A percentile compares a stretch with the other conserved stretches of the same genome.
phyloP scores from a whole-genome alignment of 2,888 invertebrate species.

The Cancer borealis region DNA sequence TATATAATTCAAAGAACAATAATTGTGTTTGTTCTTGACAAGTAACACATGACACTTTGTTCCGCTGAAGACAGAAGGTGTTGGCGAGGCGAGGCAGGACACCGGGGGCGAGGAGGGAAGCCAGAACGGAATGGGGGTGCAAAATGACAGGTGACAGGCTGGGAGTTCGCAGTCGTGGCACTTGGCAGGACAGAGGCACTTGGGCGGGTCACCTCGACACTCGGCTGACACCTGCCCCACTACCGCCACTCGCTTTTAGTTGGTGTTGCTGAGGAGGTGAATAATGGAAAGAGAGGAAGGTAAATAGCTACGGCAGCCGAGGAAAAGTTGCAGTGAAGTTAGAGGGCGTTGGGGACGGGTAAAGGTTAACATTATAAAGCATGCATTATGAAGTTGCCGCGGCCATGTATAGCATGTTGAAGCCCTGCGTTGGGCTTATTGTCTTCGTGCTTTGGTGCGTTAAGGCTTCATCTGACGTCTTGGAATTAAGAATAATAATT shows the following conservation, averaged over 20 bases:
- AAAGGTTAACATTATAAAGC: neutral
- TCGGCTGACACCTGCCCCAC: too few species aligned
- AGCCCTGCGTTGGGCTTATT: neutral
- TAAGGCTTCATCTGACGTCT: neutral
- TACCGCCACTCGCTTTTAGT: too few species aligned
- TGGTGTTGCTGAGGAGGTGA: neutral
- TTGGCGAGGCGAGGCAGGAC: neutral
- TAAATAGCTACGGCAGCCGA: neutral
- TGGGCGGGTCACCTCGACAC: neutral
- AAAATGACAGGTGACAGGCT: neutral
- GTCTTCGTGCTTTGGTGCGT: neutral
- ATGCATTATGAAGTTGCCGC: too few species aligned
- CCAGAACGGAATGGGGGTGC: neutral
- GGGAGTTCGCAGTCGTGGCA: neutral
- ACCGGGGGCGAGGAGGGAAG: neutral
- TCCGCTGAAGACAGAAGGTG: neutral
- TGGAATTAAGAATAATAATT: neutral
- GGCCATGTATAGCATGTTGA: neutral
- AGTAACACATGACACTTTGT: neutral
- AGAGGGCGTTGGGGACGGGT: neutral
- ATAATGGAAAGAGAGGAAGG: neutral
- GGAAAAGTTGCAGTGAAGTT: neutral
- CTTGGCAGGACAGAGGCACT: neutral
- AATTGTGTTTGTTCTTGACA: neutral
- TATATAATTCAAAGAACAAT: neutral